Conservation (phyloP, 2,888 invertebrate species). For the Brachynemurus nebulosus region DNA sequence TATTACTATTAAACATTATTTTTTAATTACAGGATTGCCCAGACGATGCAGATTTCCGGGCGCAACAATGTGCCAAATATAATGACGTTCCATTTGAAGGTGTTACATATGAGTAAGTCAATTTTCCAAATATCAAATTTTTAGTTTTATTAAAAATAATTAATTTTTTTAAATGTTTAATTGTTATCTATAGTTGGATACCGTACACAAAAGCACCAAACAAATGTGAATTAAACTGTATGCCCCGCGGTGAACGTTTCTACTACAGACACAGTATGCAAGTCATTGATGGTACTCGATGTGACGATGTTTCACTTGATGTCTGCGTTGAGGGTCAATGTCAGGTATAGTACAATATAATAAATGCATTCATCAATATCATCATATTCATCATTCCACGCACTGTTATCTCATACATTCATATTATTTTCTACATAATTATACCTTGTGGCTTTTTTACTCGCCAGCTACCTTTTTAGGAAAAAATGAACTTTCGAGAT, state of each 20-base stretch:
- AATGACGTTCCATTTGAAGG: constrained; percentile 72
- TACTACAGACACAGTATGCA: constrained; percentile 73
- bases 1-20: background rate
- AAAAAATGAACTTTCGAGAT: too few species aligned
- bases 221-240: constrained; percentile 91
- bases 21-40: constrained; percentile 54
- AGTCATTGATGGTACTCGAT: constrained; percentile 73
- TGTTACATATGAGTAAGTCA: constrained; percentile 60
- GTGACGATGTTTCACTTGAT: constrained; percentile 69
- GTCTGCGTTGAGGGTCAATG: constrained; percentile 93
- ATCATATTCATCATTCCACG: too few species aligned
- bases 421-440: too few species aligned
- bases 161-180: background rate
- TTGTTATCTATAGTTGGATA: constrained; percentile 50
- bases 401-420: too few species aligned
- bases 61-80: constrained; percentile 78
- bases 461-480: too few species aligned
- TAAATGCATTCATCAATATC: too few species aligned
- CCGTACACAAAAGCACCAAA: constrained; percentile 79
- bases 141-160: background rate
- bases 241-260: constrained; percentile 81
- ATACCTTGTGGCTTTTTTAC: too few species aligned
- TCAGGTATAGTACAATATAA: too few species aligned
- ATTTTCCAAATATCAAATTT: constrained; percentile 8
- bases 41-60: constrained; percentile 65